Evolutionary conservation across 2,797 vertebrate species (phyloP).

Genomic region (Cyclopterus lumpus): DNA sequence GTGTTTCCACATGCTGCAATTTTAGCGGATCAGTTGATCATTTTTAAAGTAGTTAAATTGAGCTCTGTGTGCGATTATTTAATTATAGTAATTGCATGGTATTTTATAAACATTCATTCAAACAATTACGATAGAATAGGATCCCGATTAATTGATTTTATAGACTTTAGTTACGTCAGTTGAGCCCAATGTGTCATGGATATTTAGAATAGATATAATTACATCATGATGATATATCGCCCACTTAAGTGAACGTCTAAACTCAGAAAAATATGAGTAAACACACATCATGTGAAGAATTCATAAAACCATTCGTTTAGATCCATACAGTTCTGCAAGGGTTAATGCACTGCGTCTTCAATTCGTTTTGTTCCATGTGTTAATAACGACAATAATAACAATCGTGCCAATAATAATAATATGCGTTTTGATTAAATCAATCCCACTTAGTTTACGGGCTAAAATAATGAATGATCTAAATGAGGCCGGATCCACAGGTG

Average conservation of each 20-base stretch:
- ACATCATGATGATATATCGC: background rate
- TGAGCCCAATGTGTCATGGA: slow-evolving; percentile 49
- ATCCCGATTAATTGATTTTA: slow-evolving; percentile 57
- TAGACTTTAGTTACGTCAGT: slow-evolving; percentile 45
- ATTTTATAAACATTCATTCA: slow-evolving; percentile 62
- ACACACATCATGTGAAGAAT: background rate
- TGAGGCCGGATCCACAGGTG: slow-evolving; percentile 25
- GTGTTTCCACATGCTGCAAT: slow-evolving; percentile 17
- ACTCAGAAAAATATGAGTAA: background rate
- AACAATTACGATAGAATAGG: slow-evolving; percentile 59
- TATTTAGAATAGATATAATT: slow-evolving; percentile 26
- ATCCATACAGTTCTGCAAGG: background rate
- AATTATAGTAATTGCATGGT: slow-evolving; percentile 71
- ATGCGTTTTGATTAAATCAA: background rate
- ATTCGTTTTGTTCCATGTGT: background rate
- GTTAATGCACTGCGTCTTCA: background rate
- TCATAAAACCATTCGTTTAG: background rate
- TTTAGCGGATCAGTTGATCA: slow-evolving; percentile 51
- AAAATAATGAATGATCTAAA: background rate
- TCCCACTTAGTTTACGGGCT: background rate
- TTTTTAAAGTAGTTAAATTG: slow-evolving; percentile 46
- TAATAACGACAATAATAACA: slow-evolving; percentile 14
- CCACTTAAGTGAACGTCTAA: background rate
- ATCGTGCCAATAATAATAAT: background rate
- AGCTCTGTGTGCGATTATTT: slow-evolving; percentile 70